A percentile compares a stretch with the other conserved stretches of the same genome.
phyloP scores from a whole-genome alignment of 1,140 invertebrate genomes.

The Epicauta chinensis region DNA sequence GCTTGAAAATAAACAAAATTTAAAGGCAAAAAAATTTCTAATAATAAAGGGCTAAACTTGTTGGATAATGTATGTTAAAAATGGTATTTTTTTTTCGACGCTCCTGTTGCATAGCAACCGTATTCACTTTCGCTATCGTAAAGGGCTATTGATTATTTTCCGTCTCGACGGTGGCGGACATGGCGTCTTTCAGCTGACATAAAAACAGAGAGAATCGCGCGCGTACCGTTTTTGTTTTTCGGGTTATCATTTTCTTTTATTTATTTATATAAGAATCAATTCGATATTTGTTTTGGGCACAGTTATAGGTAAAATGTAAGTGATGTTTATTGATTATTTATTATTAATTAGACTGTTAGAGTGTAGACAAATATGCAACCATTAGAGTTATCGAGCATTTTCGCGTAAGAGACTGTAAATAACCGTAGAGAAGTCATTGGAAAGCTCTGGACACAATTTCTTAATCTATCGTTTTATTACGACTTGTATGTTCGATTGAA shows the following conservation, averaged over 20 bases:
- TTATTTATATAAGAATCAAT: constrained; percentile 18
- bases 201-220: constrained; percentile 30
- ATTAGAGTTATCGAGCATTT: too few species aligned
- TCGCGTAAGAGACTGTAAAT: too few species aligned
- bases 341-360: too few species aligned
- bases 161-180: constrained; percentile 40
- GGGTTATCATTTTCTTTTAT: constrained; percentile 29
- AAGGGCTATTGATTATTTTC: constrained; percentile 43
- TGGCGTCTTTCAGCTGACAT: constrained; percentile 44
- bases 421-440: too few species aligned
- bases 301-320: constrained; percentile 33
- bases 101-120: constrained; percentile 17
- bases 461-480: too few species aligned
- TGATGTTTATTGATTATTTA: too few species aligned
- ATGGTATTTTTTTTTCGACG: neutral
- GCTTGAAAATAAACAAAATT: neutral
- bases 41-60: too few species aligned
- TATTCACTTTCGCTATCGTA: constrained; percentile 38
- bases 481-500: too few species aligned
- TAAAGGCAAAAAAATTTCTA: too few species aligned
- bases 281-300: constrained; percentile 18
- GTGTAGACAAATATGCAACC: too few species aligned
- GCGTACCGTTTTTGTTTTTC: constrained; percentile 30
- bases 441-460: too few species aligned
- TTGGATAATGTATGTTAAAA: too few species aligned